phyloP scores from a whole-genome alignment of 2,113 vertebrate species.

The Macrotis lagotis region DNA sequence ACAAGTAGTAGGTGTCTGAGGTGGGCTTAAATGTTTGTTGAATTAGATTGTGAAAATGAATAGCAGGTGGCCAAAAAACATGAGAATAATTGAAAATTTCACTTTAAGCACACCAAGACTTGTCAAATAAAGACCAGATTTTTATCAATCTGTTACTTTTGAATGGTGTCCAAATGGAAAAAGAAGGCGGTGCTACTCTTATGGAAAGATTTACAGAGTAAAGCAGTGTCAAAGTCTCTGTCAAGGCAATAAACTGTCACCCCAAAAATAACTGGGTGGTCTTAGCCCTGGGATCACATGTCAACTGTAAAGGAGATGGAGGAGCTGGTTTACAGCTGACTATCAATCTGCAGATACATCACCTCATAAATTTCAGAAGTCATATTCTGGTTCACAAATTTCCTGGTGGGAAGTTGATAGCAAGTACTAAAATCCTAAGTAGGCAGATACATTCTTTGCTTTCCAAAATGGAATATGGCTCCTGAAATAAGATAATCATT shows the following conservation, averaged over 20 bases:
- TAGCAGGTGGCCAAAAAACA: slow-evolving; percentile 30
- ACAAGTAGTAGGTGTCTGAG: neutral
- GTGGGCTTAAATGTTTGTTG: neutral
- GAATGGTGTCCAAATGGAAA: slow-evolving; percentile 40
- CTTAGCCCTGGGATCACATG: slow-evolving; percentile 45
- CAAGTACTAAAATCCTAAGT: slow-evolving; percentile 38
- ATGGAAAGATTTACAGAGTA: slow-evolving; percentile 61
- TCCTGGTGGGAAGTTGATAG: slow-evolving; percentile 26
- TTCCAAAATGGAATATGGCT: neutral
- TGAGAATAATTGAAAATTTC: slow-evolving; percentile 26
- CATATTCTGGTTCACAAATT: slow-evolving; percentile 52
- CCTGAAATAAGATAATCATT: neutral
- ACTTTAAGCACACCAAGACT: slow-evolving; percentile 29
- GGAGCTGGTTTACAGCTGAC: slow-evolving; percentile 48
- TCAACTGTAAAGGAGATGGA: slow-evolving; percentile 62
- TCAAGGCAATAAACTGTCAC: slow-evolving; percentile 67
- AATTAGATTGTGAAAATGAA: neutral
- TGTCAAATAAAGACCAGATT: slow-evolving; percentile 34
- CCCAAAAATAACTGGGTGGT: slow-evolving; percentile 62
- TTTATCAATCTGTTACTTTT: slow-evolving; percentile 58
- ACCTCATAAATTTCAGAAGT: slow-evolving; percentile 60
- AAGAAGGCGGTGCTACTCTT: slow-evolving; percentile 44
- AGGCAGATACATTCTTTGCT: neutral
- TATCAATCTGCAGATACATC: slow-evolving; percentile 46
- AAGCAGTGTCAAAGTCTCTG: slow-evolving; percentile 71